Conservation (phyloP, 1,140 invertebrate species). For the Apocrypta bakeri region DNA sequence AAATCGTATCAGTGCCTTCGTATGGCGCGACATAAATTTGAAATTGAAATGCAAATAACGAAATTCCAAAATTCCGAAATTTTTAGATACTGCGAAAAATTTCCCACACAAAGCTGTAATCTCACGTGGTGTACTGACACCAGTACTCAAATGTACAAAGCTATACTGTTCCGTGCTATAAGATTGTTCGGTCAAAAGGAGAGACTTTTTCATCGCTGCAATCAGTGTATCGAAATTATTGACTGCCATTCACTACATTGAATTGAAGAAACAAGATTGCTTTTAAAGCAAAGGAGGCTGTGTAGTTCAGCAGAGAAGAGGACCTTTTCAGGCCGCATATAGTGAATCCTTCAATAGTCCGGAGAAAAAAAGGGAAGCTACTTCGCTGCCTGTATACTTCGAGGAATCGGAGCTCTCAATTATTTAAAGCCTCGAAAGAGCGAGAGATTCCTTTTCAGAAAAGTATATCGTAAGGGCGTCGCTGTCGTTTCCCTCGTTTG, state of each 20-base stretch:
- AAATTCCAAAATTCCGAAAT: too few relatives aligned
- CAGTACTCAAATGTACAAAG: too few relatives aligned
- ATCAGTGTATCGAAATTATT: constrained; percentile 1
- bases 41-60: too few relatives aligned
- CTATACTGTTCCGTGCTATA: too few relatives aligned
- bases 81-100: too few relatives aligned
- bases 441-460: background rate
- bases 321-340: constrained; percentile 10
- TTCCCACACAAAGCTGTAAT: too few relatives aligned
- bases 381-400: background rate
- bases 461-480: background rate
- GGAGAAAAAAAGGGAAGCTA: background rate
- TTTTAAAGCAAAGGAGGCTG: background rate
- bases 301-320: background rate
- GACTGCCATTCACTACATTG: background rate
- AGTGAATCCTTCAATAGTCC: background rate
- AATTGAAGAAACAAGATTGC: background rate
- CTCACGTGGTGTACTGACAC: too few relatives aligned
- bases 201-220: background rate
- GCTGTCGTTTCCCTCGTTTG: background rate
- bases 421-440: background rate
- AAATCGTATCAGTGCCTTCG: too few relatives aligned
- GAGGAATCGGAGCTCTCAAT: background rate
- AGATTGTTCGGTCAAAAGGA: too few relatives aligned
- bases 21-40: too few relatives aligned